phyloP scores from a whole-genome alignment of 2,797 vertebrate species.

The Melanotaenia trifasciata region DNA sequence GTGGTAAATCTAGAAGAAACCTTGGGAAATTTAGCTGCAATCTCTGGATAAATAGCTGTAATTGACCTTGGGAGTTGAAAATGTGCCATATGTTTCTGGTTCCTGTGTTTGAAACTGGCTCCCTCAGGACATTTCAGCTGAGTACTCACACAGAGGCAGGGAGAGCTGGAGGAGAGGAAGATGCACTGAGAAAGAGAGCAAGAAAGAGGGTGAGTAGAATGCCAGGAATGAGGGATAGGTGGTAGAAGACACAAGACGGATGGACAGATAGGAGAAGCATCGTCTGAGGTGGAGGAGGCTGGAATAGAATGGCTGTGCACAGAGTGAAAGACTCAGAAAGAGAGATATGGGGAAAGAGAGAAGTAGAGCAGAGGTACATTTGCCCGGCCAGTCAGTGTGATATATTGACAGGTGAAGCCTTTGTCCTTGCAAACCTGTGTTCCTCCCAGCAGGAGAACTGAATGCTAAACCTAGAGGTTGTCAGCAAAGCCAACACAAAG shows the following conservation, averaged over 20 bases:
- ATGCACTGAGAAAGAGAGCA: slow-evolving; percentile 40
- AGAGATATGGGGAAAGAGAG: slow-evolving; percentile 54
- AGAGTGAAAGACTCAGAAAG: slow-evolving; percentile 69
- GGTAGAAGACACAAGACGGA: slow-evolving; percentile 72
- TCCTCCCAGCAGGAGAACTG: slow-evolving; percentile 86
- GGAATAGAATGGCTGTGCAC: slow-evolving; percentile 65
- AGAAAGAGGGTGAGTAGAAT: slow-evolving; percentile 49
- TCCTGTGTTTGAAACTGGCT: slow-evolving; percentile 86
- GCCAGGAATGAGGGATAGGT: slow-evolving; percentile 66
- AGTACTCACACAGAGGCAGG: slow-evolving; percentile 77
- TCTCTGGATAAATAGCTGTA: slow-evolving; percentile 88
- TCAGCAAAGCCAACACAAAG: slow-evolving; percentile 81
- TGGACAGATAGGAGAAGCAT: slow-evolving; percentile 72
- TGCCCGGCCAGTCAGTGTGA: slow-evolving; percentile 84
- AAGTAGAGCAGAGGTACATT: slow-evolving; percentile 72
- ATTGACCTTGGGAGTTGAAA: slow-evolving; percentile 90
- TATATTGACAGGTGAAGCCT: slow-evolving; percentile 90
- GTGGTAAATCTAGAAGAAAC: slow-evolving; percentile 84
- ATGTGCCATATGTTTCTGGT: slow-evolving; percentile 89
- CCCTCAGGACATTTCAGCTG: slow-evolving; percentile 85
- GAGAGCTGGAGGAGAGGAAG: slow-evolving; percentile 66
- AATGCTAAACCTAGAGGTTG: slow-evolving; percentile 85
- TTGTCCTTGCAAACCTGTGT: slow-evolving; percentile 87
- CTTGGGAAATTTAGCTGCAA: slow-evolving; percentile 88
- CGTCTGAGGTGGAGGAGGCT: slow-evolving; percentile 58